Evolutionary conservation across 2,888 invertebrate species (phyloP), one percentile per base, ranked within the genome.

Genomic region (Metallyticus violacea): DNA sequence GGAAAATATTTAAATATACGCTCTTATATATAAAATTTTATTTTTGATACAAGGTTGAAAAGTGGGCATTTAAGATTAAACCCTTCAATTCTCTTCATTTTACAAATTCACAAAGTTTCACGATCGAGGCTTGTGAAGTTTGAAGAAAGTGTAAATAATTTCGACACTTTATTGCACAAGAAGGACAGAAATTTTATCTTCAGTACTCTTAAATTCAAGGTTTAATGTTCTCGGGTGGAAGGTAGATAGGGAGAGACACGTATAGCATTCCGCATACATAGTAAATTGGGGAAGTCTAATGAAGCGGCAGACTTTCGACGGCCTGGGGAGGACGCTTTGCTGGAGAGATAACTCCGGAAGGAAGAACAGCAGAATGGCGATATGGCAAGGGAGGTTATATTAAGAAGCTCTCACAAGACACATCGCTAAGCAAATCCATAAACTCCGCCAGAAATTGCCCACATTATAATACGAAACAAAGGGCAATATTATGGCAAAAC

Each of bases 381-480:
- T 62, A 62, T 22, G 40, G 40, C 40, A 62, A 62, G 40, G 40
- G 15, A 62, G 40, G 40, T 62, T 62, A 62, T 62, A 62, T 62
- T 62, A 62, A 62, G 40, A 62, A 62, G 40, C 40, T 62, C 40
- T 62, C 40, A 22, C 40, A 62, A 62, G 40, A 62, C 40, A 62
- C 40, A 62, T 62, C 40, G 40, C 40, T 62, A 82, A 83, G 77
- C 83, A 83, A 83, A 83, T 83, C 83, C 83, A 83, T 83, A 83
- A 83, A 83, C 77, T 83, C 26, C n/a, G 26, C 40, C 77, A 83
- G 83, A 77, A 77, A 83, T 83, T 83, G 77, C 83, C 26, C 77
- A 83, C 83, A 83, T 83, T 83, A 62, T 83, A 83, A 83, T 83
- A 83, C 83, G 77, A 83, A 83, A 83, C 83, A 83, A 83, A 83